Conservation (phyloP, 2,113 vertebrate genomes). For the Siniperca chuatsi region DNA sequence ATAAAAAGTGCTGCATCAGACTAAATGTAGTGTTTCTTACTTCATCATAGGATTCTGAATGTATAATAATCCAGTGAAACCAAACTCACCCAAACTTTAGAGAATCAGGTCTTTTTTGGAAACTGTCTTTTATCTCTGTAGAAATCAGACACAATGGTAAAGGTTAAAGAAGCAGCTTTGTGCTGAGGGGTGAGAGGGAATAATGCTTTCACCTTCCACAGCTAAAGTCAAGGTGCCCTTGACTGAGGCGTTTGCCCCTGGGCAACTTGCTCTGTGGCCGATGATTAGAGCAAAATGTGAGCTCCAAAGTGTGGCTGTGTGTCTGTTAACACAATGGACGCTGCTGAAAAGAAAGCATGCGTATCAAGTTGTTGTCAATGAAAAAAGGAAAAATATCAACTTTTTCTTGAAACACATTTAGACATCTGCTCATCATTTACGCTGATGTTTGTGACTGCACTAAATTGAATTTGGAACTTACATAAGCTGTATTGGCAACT, state of each 20-base stretch:
- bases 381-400: background rate
- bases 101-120: conserved; percentile 19
- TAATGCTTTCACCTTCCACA: conserved; percentile 24
- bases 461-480: background rate
- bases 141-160: conserved; percentile 13
- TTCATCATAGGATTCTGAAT: background rate
- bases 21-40: background rate
- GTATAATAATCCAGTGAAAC: background rate
- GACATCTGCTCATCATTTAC: background rate
- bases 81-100: background rate
- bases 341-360: background rate
- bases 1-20: background rate
- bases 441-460: background rate
- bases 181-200: conserved; percentile 25
- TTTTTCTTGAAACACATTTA: background rate
- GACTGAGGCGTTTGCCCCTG: conserved; percentile 21
- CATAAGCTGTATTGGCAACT: background rate
- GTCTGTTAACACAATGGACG: background rate
- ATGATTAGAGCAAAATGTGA: conserved; percentile 13
- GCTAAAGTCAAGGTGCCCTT: conserved; percentile 61
- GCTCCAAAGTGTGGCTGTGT: background rate
- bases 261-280: conserved; percentile 2
- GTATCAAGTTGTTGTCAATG: background rate
- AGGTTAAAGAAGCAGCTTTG: conserved; percentile 35
- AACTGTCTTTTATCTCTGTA: background rate